These are phyloP conservation scores for Arenaria interpres DNA, from an alignment of 2,113 vertebrate genomes.

Conservation along the genomic window DNA sequence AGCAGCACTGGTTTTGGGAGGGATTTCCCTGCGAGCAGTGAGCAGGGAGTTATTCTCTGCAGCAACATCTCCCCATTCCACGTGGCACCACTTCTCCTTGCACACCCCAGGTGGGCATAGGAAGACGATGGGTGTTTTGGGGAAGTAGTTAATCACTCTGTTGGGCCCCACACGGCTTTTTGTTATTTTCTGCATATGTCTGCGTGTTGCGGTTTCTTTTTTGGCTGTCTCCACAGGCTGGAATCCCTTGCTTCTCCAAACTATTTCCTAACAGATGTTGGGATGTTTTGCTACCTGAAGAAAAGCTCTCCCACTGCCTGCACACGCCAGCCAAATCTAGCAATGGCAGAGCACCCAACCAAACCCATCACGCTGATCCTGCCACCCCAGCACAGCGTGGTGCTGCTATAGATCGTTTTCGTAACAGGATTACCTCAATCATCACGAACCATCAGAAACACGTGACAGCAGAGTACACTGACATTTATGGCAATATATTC, in stretches of 20 bases:
- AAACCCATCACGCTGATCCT: rapidly evolving
- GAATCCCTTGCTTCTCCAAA: not conserved
- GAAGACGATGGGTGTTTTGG: not conserved
- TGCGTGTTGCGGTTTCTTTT: not conserved
- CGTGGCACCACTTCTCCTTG: not conserved
- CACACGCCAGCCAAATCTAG: not conserved
- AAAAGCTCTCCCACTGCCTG: not conserved
- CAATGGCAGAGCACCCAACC: not conserved
- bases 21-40: not conserved
- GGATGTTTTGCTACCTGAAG: conserved; percentile 14
- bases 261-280: not conserved
- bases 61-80: not conserved
- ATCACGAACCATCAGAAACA: not conserved
- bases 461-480: not conserved
- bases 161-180: not conserved
- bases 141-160: not conserved
- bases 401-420: not conserved
- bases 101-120: not conserved
- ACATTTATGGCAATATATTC: not conserved
- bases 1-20: not conserved
- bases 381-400: not conserved
- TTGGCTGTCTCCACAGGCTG: not conserved
- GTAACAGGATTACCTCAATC: not conserved
- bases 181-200: not conserved
- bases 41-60: not conserved